These are phyloP conservation scores for Micoletzkya japonica DNA, from an alignment of 2,888 invertebrate genomes.

Conservation along the genomic window DNA sequence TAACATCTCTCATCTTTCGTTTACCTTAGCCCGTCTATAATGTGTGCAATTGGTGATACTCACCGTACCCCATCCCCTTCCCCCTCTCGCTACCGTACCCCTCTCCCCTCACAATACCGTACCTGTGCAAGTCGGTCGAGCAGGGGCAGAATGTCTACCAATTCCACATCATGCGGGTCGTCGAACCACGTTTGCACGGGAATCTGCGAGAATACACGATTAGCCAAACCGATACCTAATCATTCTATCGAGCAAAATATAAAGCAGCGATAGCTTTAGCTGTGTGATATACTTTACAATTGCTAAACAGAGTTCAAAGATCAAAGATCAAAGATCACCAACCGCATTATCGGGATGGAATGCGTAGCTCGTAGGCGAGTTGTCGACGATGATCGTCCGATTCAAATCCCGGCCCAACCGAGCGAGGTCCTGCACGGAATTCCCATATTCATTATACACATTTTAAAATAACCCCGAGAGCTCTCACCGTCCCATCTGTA, in stretches of 20 bases:
- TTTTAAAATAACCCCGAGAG: not conserved
- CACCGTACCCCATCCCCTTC: too few species aligned
- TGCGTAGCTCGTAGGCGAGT: slow-evolving; percentile 98
- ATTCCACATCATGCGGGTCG: slow-evolving; percentile 94
- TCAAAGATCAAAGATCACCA: too few species aligned
- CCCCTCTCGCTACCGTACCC: too few species aligned
- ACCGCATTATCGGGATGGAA: slow-evolving; percentile 99
- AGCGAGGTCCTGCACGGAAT: slow-evolving; percentile 78
- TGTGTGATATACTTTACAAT: too few species aligned
- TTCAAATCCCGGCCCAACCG: slow-evolving; percentile 92
- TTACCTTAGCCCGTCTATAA: too few species aligned
- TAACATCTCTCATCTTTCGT: too few species aligned
- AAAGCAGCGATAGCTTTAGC: too few species aligned
- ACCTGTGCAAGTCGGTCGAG: slow-evolving; percentile 80
- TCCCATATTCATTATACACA: not conserved
- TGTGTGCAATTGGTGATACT: too few species aligned
- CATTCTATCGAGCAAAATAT: too few species aligned
- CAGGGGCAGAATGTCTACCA: slow-evolving; percentile 93
- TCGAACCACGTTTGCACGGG: slow-evolving; percentile 99
- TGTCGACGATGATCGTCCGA: slow-evolving; percentile 96
- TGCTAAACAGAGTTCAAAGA: too few species aligned
- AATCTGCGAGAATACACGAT: slow-evolving; percentile 70
- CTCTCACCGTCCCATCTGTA: not conserved
- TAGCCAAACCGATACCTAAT: not conserved
- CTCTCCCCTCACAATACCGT: not conserved